Base-by-base conservation (phyloP, 92 coral and sea anemone species). In the Porites evermanni region DNA sequence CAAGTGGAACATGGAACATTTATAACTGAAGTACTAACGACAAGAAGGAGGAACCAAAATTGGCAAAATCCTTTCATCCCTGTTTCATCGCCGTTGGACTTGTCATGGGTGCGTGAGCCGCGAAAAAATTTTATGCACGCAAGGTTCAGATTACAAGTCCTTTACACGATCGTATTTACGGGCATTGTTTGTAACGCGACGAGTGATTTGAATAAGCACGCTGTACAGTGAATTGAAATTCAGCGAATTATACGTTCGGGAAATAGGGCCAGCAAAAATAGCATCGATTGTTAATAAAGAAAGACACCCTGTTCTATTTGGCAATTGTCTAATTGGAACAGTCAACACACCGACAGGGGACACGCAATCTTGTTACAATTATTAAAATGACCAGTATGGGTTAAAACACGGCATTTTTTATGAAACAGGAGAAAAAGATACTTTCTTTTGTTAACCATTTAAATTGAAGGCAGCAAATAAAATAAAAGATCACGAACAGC, bases 121-220 rank as follows among this genome's bases (percentile, higher is more conserved):
- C 21, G 67, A 70, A 81, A 70, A 29, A 81, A 81, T 81, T 53
- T 70, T 14, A 70, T 32, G 19, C 69, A 70, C 70, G 77, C 59
- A 54, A 70, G 59, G 76, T 52, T 80, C 68, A 52, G 53, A 69
- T 81, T 81, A 52, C 85, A 80, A 8, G 8, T 21, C 58, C 16
- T 70, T 81, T 24, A 68, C 64, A 38, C 18, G 68, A 20, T 16
- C 59, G 47, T 4, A 38, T 38, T 65, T 11, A 52, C 58, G 5
- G 53, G n/a, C 12, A 64, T 64, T 8, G 60, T 78, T 78, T 64
- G 72, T n/a, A n/a, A 14, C 14, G 56, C 32, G 32, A 8, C 8
- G 23, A 81, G 56, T 16, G 61, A 47, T 18, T 56, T 81, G 77
- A 70, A 53, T 16, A 47, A 16, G 17, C 19, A 7, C 53, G 12